Percentiles rank a stretch among this genome's conserved stretches.
Conservation (phyloP, 2,888 invertebrate species). For the Trachelus tabidus region DNA sequence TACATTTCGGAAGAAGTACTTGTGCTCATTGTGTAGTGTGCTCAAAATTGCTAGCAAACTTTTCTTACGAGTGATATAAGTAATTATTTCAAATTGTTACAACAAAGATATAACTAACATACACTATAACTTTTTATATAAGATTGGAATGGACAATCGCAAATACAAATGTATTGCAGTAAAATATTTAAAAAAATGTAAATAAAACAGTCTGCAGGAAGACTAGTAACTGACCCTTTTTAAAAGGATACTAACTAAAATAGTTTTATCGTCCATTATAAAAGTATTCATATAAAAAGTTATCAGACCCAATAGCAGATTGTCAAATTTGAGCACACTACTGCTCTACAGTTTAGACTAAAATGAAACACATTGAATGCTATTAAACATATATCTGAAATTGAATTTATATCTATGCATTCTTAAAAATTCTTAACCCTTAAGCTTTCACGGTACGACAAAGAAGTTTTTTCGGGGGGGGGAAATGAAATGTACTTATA, state of each 20-base stretch:
- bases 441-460: slow-evolving; percentile 17
- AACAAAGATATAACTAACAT: not conserved
- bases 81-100: not conserved
- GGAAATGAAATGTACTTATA: slow-evolving; percentile 30
- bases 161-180: not conserved
- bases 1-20: slow-evolving; percentile 22
- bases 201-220: not conserved
- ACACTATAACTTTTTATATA: not conserved
- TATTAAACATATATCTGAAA: slow-evolving; percentile 2
- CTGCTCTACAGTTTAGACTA: slow-evolving; percentile 17
- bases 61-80: not conserved
- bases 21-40: slow-evolving; percentile 13
- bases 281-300: not conserved
- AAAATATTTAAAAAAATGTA: not conserved
- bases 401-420: slow-evolving; percentile 5
- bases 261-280: not conserved
- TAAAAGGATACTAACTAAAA: not conserved
- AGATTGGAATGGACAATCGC: slow-evolving; percentile 4
- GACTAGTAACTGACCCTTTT: not conserved
- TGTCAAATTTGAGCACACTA: slow-evolving; percentile 16
- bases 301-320: no score
- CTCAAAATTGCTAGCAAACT: slow-evolving; percentile 17
- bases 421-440: slow-evolving; percentile 16
- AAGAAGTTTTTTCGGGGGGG: slow-evolving; percentile 13
- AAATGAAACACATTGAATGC: slow-evolving; percentile 18